phyloP scores from a whole-genome alignment of 2,113 vertebrate genomes.

The Cyprinodon brontotheroides region DNA sequence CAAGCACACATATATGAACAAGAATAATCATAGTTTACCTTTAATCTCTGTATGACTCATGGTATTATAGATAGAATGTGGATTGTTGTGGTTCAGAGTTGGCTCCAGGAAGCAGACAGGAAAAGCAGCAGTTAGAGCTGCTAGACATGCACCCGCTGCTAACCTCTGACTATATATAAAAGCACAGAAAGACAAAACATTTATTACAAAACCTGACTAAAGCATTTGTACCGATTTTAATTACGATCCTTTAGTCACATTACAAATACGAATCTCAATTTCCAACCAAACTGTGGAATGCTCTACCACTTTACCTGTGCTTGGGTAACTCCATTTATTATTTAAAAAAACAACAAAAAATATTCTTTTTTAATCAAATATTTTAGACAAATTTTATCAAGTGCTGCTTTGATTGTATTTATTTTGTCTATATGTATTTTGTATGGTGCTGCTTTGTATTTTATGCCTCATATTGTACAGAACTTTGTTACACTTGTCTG shows the following conservation, averaged over 20 bases:
- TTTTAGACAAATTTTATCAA: too few species aligned
- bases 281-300: too few species aligned
- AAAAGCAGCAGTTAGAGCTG: slow-evolving; percentile 88
- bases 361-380: too few species aligned
- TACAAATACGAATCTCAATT: not conserved
- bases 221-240: not conserved
- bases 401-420: too few species aligned
- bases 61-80: slow-evolving; percentile 86
- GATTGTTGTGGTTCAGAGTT: slow-evolving; percentile 83
- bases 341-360: too few species aligned
- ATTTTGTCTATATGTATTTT: too few species aligned
- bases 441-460: too few species aligned
- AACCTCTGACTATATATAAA: slow-evolving; percentile 82
- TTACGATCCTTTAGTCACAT: not conserved
- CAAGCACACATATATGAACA: not conserved
- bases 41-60: slow-evolving; percentile 81
- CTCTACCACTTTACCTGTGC: too few species aligned
- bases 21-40: slow-evolving; percentile 70
- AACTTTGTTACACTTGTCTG: too few species aligned
- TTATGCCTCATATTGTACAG: too few species aligned
- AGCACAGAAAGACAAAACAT: not conserved
- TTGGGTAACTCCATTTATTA: too few species aligned
- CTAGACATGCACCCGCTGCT: slow-evolving; percentile 88
- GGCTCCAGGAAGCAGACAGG: slow-evolving; percentile 95
- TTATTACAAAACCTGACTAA: not conserved